Conservation (phyloP, 2,888 invertebrate genomes). For the Phortica okadai region DNA sequence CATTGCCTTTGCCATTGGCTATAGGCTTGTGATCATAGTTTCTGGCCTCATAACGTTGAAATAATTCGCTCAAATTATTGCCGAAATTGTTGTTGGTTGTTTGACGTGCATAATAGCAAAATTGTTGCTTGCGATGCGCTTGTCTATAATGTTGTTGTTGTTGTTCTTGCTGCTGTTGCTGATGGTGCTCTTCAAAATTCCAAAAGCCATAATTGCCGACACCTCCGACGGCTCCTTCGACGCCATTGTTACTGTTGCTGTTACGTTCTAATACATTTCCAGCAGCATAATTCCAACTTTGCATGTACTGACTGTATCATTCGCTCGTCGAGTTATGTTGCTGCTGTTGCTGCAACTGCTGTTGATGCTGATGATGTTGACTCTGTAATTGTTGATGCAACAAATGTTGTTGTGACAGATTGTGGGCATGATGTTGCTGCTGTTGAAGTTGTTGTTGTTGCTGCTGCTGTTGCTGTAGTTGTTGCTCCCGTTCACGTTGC, state of each 20-base stretch:
- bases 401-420: constrained; percentile 47
- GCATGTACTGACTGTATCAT: constrained; percentile 75
- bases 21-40: constrained; percentile 36
- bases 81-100: background rate
- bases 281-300: constrained; percentile 74
- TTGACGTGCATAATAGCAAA: constrained; percentile 61
- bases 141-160: constrained; percentile 45
- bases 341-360: constrained; percentile 72
- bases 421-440: constrained; percentile 41
- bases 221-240: background rate
- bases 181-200: constrained; percentile 65
- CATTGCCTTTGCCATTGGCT: constrained; percentile 11
- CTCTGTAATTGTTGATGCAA: constrained; percentile 60
- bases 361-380: constrained; percentile 65
- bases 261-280: constrained; percentile 20
- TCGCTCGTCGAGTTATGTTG: constrained; percentile 74
- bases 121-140: constrained; percentile 52
- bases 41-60: constrained; percentile 41
- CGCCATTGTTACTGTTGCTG: constrained; percentile 47
- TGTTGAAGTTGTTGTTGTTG: constrained; percentile 62
- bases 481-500: constrained; percentile 59
- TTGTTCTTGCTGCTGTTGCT: constrained; percentile 50
- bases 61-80: constrained; percentile 50
- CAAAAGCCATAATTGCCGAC: constrained; percentile 61
- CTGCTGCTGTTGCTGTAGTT: constrained; percentile 59